These are phyloP conservation scores for Heterodera schachtii DNA, from an alignment of 1,140 invertebrate genomes.

Conservation along the genomic window DNA sequence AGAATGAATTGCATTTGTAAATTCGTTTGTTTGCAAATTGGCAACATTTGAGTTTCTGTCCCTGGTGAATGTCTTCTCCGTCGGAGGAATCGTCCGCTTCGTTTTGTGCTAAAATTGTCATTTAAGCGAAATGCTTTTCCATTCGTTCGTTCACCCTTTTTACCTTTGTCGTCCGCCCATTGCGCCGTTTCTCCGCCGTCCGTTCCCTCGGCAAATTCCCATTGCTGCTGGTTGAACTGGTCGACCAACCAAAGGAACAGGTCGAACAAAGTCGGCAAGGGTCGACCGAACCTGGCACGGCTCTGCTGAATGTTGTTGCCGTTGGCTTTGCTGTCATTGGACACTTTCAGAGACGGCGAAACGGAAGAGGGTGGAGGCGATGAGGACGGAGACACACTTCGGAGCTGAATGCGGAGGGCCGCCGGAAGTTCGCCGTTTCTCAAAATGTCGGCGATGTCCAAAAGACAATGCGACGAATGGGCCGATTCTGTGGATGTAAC, in stretches of 20 bases:
- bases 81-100: not conserved
- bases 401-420: not conserved
- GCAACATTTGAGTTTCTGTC: constrained; percentile 7
- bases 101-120: not conserved
- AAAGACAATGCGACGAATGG: not conserved
- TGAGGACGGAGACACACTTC: not conserved
- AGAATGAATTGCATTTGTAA: not conserved
- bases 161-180: not conserved
- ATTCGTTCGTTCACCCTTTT: not conserved
- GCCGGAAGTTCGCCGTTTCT: constrained; percentile 2
- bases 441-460: constrained; percentile 16
- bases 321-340: not conserved
- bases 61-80: constrained; percentile 32
- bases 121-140: not conserved
- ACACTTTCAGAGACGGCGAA: not conserved
- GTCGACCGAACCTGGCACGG: not conserved
- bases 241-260: constrained; percentile 29
- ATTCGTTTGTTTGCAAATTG: no score
- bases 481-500: not conserved
- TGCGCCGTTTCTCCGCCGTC: not conserved
- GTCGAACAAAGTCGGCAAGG: constrained; percentile 14
- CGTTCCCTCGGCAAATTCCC: constrained; percentile 5
- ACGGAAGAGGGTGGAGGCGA: no score
- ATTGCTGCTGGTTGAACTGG: constrained; percentile 13
- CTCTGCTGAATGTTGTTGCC: not conserved